Evolutionary conservation across 2,113 vertebrate species (phyloP).

Genomic region (Anseranas semipalmata): DNA sequence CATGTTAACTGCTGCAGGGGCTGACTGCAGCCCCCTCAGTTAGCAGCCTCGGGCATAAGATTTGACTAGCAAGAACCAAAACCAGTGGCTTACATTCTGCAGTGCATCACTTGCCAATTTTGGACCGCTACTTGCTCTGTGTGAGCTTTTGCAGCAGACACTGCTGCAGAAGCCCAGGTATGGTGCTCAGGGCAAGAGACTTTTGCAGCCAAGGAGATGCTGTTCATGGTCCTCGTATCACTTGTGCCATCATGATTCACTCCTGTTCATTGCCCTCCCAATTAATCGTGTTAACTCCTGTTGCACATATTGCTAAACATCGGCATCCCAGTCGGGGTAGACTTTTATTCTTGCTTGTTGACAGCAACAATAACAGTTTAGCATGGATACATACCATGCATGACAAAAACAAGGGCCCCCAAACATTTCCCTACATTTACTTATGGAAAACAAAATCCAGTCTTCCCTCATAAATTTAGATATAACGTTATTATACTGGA

Average conservation of each 20-base stretch:
- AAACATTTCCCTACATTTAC: background rate
- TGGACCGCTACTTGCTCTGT: background rate
- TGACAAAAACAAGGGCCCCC: background rate
- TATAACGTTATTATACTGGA: background rate
- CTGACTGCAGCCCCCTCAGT: background rate
- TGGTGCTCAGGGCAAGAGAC: background rate
- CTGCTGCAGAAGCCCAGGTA: accelerated
- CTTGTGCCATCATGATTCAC: background rate
- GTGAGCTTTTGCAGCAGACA: background rate
- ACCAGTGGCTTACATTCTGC: background rate
- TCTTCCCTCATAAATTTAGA: background rate
- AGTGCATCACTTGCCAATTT: background rate
- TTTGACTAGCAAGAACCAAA: background rate
- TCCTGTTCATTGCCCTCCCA: background rate
- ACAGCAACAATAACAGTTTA: background rate
- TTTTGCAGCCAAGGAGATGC: background rate
- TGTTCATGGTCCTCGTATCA: background rate
- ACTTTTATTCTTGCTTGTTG: background rate
- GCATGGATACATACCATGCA: background rate
- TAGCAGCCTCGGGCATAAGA: background rate
- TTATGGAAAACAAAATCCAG: background rate
- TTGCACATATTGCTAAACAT: background rate
- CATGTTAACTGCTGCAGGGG: background rate
- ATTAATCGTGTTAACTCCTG: background rate
- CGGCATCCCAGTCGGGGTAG: background rate